Evolutionary conservation across 2,888 invertebrate genomes (phyloP).

Genomic region (Amblyteles armatorius): DNA sequence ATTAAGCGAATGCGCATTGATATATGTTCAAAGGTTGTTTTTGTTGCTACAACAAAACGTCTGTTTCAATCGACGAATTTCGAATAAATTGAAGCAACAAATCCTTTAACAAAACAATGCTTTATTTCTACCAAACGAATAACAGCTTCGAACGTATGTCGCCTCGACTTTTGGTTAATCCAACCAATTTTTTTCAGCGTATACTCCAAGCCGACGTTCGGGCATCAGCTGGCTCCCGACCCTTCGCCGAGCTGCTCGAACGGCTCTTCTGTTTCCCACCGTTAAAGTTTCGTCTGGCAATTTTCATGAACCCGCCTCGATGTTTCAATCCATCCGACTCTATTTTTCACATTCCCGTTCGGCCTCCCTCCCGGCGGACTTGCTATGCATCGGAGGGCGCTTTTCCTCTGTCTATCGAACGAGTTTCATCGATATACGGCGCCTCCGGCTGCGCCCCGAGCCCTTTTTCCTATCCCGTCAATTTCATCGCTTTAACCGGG

Average conservation of each 20-base stretch:
- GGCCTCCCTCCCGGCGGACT: background rate
- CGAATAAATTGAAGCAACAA: too few relatives aligned
- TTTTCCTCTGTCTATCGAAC: background rate
- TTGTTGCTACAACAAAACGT: too few relatives aligned
- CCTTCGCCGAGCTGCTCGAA: slow-evolving; percentile 32
- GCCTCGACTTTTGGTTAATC: too few relatives aligned
- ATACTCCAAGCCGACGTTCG: background rate
- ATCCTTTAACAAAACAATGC: too few relatives aligned
- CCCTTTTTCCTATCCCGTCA: background rate
- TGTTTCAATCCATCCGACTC: slow-evolving; percentile 16
- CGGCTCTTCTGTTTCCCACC: slow-evolving; percentile 31
- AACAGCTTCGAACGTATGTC: too few relatives aligned
- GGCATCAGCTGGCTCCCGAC: background rate
- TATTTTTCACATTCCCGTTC: background rate
- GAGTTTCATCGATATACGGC: slow-evolving; percentile 7
- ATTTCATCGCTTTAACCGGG: background rate
- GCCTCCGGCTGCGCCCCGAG: background rate
- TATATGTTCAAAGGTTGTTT: too few relatives aligned
- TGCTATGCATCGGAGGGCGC: background rate
- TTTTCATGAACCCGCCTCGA: slow-evolving; percentile 56
- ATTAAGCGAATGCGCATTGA: too few relatives aligned
- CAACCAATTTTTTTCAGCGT: too few relatives aligned
- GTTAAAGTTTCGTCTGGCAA: slow-evolving; percentile 46
- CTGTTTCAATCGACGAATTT: too few relatives aligned
- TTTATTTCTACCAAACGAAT: too few relatives aligned